Conservation (phyloP, 2,797 vertebrate genomes). For the Synaphobranchus kaupii region DNA sequence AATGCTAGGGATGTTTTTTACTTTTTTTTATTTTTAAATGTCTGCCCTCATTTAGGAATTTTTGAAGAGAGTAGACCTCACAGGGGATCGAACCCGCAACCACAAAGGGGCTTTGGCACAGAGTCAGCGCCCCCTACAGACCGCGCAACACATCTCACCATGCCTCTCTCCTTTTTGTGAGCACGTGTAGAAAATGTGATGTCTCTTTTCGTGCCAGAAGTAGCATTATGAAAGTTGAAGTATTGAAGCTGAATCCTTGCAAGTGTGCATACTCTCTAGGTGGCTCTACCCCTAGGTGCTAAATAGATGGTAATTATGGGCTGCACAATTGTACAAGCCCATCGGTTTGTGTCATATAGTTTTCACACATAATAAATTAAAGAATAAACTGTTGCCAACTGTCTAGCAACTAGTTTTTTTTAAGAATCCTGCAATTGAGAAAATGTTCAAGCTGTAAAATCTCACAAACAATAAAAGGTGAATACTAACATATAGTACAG, state of each 20-base stretch:
- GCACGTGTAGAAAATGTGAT: neutral
- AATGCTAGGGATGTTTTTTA: neutral
- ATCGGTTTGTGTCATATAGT: neutral
- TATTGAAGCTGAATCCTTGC: neutral
- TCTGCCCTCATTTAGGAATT: neutral
- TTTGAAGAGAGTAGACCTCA: neutral
- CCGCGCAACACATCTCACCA: neutral
- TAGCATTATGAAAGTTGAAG: neutral
- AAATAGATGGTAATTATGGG: neutral
- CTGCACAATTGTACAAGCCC: neutral
- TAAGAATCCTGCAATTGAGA: neutral
- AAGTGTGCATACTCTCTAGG: neutral
- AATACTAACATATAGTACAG: neutral
- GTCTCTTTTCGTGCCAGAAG: neutral
- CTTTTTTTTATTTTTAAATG: neutral
- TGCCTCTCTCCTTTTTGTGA: neutral
- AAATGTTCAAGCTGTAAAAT: neutral
- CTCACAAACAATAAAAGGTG: neutral
- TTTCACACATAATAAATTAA: neutral
- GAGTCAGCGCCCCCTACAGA: neutral
- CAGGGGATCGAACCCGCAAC: neutral
- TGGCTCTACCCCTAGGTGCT: neutral
- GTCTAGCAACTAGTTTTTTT: neutral
- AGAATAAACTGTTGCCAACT: neutral
- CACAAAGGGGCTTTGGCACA: neutral